Percentiles rank a stretch among this genome's conserved stretches.
phyloP scores from a whole-genome alignment of 2,797 vertebrate species.

The Neopelma chrysocephalum region DNA sequence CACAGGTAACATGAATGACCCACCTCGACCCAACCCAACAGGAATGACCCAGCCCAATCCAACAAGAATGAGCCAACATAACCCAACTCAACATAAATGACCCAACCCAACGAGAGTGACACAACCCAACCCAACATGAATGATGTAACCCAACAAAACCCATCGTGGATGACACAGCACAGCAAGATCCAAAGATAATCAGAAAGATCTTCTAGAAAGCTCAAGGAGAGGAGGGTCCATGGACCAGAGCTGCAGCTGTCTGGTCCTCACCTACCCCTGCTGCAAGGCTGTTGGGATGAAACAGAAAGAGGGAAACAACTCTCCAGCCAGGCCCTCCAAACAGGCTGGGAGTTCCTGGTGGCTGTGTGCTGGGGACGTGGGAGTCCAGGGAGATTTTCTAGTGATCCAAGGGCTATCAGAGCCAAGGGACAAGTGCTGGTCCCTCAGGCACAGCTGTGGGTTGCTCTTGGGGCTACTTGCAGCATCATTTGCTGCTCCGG shows the following conservation, averaged over 20 bases:
- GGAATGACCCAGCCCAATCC: neutral
- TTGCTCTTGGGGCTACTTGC: fast-evolving
- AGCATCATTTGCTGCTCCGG: neutral
- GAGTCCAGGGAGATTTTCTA: neutral
- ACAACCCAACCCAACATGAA: neutral
- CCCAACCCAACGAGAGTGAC: neutral
- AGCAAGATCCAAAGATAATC: neutral
- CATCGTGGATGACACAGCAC: neutral
- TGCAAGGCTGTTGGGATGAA: neutral
- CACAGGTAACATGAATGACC: too few species aligned
- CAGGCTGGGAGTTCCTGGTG: neutral
- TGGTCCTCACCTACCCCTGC: neutral
- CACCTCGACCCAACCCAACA: neutral
- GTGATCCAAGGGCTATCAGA: fast-evolving
- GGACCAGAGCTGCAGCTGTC: neutral
- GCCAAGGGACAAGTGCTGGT: fast-evolving
- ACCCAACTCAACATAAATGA: neutral
- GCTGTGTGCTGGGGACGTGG: neutral
- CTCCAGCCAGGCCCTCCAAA: neutral
- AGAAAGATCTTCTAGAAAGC: neutral
- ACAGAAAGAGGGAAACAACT: neutral
- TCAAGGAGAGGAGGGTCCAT: neutral
- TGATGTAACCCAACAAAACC: neutral
- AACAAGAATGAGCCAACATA: neutral
- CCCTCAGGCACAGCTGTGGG: fast-evolving